These are phyloP conservation scores for Macquaria ambigua DNA, from an alignment of 2,113 vertebrate genomes.

Conservation along the genomic window DNA sequence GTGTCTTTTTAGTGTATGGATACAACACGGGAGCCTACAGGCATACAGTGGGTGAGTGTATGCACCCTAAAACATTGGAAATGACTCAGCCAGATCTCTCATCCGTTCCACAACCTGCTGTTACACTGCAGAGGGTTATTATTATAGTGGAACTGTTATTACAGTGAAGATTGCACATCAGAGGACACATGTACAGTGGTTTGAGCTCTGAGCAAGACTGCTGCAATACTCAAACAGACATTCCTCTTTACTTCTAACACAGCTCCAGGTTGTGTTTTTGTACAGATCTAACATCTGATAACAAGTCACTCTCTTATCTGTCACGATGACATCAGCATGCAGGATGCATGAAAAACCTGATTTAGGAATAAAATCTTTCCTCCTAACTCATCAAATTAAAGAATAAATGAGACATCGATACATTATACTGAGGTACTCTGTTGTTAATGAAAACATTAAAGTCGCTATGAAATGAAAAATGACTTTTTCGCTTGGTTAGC, in stretches of 20 bases:
- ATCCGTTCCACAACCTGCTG: slow-evolving; percentile 21
- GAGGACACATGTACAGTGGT: slow-evolving; percentile 30
- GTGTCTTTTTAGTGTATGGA: neutral
- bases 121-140: slow-evolving; percentile 32
- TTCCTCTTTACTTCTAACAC: neutral
- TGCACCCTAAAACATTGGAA: slow-evolving; percentile 22
- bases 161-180: slow-evolving; percentile 36
- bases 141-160: slow-evolving; percentile 47
- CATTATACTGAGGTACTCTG: slow-evolving; percentile 4
- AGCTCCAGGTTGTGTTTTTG: slow-evolving; percentile 8
- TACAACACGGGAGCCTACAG: neutral
- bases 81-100: slow-evolving; percentile 11
- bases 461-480: slow-evolving; percentile 4
- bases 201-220: slow-evolving; percentile 22
- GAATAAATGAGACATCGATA: neutral
- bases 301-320: neutral
- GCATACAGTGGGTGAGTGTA: neutral
- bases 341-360: slow-evolving; percentile 7
- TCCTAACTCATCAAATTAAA: slow-evolving; percentile 6
- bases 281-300: slow-evolving; percentile 1
- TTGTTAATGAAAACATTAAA: slow-evolving; percentile 23
- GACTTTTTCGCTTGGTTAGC: slow-evolving; percentile 3
- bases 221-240: slow-evolving; percentile 16
- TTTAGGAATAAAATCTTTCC: slow-evolving; percentile 13
- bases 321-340: slow-evolving; percentile 1